phyloP scores from a whole-genome alignment of 2,888 invertebrate genomes.

The Caenorhabditis parvicauda region DNA sequence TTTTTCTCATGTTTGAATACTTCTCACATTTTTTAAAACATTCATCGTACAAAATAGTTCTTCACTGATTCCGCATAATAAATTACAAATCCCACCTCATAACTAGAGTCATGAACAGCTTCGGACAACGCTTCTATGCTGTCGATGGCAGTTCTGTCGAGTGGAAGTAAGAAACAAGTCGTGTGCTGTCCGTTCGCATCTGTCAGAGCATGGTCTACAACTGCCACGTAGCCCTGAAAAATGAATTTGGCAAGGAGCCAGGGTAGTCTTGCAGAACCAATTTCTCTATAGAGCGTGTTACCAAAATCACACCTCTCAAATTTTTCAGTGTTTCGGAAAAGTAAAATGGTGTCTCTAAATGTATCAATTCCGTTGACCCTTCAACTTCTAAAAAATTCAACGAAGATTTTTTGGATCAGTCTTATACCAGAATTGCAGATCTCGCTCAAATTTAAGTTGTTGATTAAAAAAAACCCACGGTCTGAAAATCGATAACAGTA shows the following conservation, averaged over 20 bases:
- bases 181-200: conserved; percentile 51
- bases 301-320: background rate
- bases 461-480: conserved; percentile 43
- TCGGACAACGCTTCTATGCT: conserved; percentile 49
- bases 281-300: background rate
- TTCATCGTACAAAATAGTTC: too few species aligned
- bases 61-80: too few species aligned
- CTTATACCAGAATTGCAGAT: too few species aligned
- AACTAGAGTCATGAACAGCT: conserved; percentile 45
- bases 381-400: too few species aligned
- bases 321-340: background rate
- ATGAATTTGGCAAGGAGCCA: background rate
- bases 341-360: background rate
- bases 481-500: conserved; percentile 57
- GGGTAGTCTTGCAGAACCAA: background rate
- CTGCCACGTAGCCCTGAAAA: conserved; percentile 48
- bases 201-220: conserved; percentile 59
- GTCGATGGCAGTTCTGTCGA: conserved; percentile 55
- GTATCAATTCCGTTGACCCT: background rate
- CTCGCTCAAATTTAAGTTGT: too few species aligned
- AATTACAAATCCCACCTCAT: conserved; percentile 34
- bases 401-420: too few species aligned
- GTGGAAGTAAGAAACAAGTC: conserved; percentile 55
- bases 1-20: conserved; percentile 1
- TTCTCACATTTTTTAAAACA: too few species aligned